Percentiles rank a stretch among this genome's conserved stretches.
These are phyloP conservation scores for Pogonus chalceus DNA, from an alignment of 1,140 invertebrate species.

Conservation along the genomic window DNA sequence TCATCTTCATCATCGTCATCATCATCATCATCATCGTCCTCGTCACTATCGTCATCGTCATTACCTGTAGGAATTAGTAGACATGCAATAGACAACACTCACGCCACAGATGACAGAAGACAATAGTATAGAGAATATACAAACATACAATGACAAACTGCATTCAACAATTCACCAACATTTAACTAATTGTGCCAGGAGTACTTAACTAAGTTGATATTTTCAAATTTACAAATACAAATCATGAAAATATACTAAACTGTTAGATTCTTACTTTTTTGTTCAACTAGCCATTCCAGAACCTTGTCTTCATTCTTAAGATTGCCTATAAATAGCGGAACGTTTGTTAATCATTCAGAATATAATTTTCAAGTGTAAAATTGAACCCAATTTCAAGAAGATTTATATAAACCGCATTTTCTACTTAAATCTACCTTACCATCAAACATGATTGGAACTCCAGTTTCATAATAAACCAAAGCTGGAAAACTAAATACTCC, in stretches of 20 bases:
- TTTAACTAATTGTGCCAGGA: constrained; percentile 8
- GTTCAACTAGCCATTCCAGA: constrained; percentile 88
- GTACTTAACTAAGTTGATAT: too few relatives aligned
- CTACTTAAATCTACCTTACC: constrained; percentile 56
- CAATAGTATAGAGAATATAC: neutral
- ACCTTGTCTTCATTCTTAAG: constrained; percentile 91
- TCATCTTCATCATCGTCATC: constrained; percentile 39
- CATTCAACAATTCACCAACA: constrained; percentile 9
- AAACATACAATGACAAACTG: neutral
- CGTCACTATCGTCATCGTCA: constrained; percentile 33
- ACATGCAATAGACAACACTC: constrained; percentile 29
- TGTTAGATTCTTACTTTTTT: constrained; percentile 72
- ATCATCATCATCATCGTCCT: constrained; percentile 37
- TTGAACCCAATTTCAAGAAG: constrained; percentile 5
- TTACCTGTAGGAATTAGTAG: constrained; percentile 34
- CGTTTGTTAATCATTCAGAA: constrained; percentile 14
- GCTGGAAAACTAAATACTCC: constrained; percentile 86
- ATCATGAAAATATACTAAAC: constrained; percentile 39
- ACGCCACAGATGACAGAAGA: constrained; percentile 8
- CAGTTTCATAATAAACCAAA: constrained; percentile 84
- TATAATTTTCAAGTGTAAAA: constrained; percentile 15
- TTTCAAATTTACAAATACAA: too few relatives aligned
- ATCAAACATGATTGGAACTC: constrained; percentile 88
- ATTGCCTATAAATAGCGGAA: constrained; percentile 66
- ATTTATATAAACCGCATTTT: neutral